Evolutionary conservation across 2,113 vertebrate genomes (phyloP).

Genomic region (Chloropsis cyanopogon): DNA sequence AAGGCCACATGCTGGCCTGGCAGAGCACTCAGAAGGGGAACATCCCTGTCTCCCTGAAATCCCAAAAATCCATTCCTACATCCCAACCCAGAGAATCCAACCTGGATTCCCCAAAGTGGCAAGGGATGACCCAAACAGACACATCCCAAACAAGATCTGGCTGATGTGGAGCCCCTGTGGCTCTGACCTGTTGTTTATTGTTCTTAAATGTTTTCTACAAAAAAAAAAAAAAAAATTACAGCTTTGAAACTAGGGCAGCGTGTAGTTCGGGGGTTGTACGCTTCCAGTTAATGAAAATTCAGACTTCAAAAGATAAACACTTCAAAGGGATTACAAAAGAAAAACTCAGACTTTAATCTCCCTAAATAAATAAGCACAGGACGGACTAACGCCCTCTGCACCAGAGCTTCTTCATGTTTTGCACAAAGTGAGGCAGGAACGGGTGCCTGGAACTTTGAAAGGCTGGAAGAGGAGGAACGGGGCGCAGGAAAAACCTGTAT

Average conservation of each 20-base stretch:
- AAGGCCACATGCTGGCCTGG: too few relatives aligned
- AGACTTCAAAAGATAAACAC: slow-evolving; percentile 63
- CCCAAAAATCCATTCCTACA: neutral
- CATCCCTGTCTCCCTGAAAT: neutral
- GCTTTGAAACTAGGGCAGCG: slow-evolving; percentile 19
- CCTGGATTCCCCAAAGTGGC: neutral
- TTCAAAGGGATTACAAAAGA: slow-evolving; percentile 57
- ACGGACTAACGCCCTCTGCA: neutral
- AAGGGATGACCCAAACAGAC: neutral
- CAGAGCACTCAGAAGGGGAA: neutral
- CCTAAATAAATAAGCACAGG: slow-evolving; percentile 48
- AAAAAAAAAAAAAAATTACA: neutral
- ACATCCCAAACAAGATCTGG: neutral
- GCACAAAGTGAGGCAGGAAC: neutral
- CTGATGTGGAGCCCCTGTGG: neutral
- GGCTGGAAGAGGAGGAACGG: neutral
- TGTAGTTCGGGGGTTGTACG: neutral
- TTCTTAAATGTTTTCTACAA: neutral
- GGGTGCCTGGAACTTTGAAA: neutral
- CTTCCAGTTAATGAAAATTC: slow-evolving; percentile 47
- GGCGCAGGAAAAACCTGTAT: neutral
- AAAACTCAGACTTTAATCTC: slow-evolving; percentile 56
- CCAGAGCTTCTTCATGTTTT: neutral
- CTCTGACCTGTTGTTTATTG: neutral
- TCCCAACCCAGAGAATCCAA: neutral